Base-by-base conservation (phyloP, 35 echinoderm and acorn worm species). In the Ophioderma brevispina region DNA sequence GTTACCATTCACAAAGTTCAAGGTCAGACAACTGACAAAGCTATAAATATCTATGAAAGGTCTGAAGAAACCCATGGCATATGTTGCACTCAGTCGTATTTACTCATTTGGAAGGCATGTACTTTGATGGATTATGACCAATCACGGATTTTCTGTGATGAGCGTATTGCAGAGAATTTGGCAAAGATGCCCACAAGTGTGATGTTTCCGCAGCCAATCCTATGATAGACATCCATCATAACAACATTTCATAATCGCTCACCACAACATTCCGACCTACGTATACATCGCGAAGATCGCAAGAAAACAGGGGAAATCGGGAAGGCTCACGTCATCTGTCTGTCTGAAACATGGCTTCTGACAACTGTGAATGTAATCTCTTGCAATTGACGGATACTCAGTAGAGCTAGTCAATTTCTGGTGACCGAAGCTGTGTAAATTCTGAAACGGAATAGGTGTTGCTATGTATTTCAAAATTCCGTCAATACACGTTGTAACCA, bases 341-440 rank as follows among this genome's bases (percentile, higher is more conserved):
- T 93, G 28, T 76, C 85, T 23, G 91, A 93, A 82, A 93, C 91
- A 81, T 93, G 91, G 91, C 70, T 93, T 21, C 30, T 70, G 31
- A 30, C 33, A 63, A 56, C n/a, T 31, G 30, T 35, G 34, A 21
- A 38, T 21, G 11, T 0, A 89, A 38, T 18, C 8, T 36, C 30
- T 36, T 0, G 33, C 1, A n/a, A 46, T 4, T 14, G 32, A 14
- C 28, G 35, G 38, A 31, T 38, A 55, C 38, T 31, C 21, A 30
- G 52, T 78, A 41, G 78, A 50, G 0, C 5, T 17, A 78, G 28
- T 35, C n/a, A n/a, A n/a, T n/a, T n/a, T n/a, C n/a, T n/a, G n/a
- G n/a, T n/a, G n/a, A n/a, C n/a, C n/a, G n/a, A n/a, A n/a, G n/a
- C n/a, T n/a, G n/a, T n/a, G n/a, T 5, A 37, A 38, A 4, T 35